Evolutionary conservation across 1,140 invertebrate genomes (phyloP).

Genomic region (Saxidomus purpurata): DNA sequence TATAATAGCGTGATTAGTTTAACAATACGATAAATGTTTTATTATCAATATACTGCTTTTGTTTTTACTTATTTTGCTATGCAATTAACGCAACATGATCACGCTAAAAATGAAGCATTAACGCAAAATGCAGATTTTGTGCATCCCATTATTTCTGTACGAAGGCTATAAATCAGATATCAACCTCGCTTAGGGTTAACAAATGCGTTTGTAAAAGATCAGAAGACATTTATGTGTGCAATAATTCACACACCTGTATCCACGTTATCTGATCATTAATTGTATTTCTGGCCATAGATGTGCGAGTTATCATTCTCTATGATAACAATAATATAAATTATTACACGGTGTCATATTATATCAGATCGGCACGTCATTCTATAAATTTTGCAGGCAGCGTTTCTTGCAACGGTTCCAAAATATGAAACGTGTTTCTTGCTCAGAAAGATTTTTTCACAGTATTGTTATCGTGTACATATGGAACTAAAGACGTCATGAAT

Average conservation of each 20-base stretch:
- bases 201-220: slow-evolving; percentile 11
- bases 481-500: too few relatives aligned
- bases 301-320: not conserved
- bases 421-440: too few relatives aligned
- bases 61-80: too few relatives aligned
- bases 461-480: too few relatives aligned
- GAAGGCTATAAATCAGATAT: not conserved
- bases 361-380: not conserved
- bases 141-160: not conserved
- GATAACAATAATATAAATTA: slow-evolving; percentile 28
- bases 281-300: not conserved
- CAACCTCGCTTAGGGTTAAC: not conserved
- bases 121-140: not conserved
- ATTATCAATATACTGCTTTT: too few relatives aligned
- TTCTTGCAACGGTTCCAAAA: not conserved
- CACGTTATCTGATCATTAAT: not conserved
- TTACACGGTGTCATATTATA: slow-evolving; percentile 3
- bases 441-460: too few relatives aligned
- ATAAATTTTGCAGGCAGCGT: not conserved
- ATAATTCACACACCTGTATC: not conserved
- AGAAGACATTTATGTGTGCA: not conserved
- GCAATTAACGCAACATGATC: not conserved
- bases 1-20: too few relatives aligned
- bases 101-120: not conserved
- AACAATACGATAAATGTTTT: too few relatives aligned